These are phyloP conservation scores for Melanotus villosus DNA, from an alignment of 2,888 invertebrate genomes.

Conservation along the genomic window DNA sequence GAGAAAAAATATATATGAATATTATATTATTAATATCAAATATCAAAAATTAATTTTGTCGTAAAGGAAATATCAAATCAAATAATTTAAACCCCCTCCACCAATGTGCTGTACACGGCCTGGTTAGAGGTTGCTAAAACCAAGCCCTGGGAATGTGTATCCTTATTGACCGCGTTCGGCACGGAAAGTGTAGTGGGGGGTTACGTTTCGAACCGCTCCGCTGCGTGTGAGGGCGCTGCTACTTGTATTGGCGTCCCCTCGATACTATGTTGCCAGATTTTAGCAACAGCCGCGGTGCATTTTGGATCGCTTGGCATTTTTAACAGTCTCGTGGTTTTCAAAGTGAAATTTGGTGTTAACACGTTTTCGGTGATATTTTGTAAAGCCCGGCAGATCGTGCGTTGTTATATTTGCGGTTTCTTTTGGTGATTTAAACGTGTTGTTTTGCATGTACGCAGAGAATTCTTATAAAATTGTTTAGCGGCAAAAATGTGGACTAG, in stretches of 20 bases:
- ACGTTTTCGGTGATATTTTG: neutral
- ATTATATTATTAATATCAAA: too few species aligned
- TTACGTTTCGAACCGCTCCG: conserved; percentile 58
- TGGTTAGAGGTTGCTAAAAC: conserved; percentile 55
- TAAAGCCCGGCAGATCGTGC: neutral
- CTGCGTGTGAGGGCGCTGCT: conserved; percentile 67
- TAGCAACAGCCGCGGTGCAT: conserved; percentile 59
- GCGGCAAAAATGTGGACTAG: conserved; percentile 42
- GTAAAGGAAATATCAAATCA: conserved; percentile 11
- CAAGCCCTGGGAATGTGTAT: conserved; percentile 63
- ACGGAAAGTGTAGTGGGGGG: conserved; percentile 53
- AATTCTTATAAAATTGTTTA: neutral
- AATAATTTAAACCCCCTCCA: conserved; percentile 32
- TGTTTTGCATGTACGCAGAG: neutral
- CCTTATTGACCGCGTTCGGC: conserved; percentile 68
- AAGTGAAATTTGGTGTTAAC: neutral
- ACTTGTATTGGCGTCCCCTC: conserved; percentile 67
- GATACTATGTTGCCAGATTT: conserved; percentile 69
- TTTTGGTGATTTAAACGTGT: conserved; percentile 3
- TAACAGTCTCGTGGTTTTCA: neutral
- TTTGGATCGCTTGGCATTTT: conserved; percentile 29
- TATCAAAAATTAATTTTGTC: too few species aligned
- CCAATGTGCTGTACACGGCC: conserved; percentile 46
- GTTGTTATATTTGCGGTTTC: neutral
- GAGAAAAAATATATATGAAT: too few species aligned